Base-by-base conservation (phyloP, 2,888 invertebrate species). In the Erannis defoliaria region DNA sequence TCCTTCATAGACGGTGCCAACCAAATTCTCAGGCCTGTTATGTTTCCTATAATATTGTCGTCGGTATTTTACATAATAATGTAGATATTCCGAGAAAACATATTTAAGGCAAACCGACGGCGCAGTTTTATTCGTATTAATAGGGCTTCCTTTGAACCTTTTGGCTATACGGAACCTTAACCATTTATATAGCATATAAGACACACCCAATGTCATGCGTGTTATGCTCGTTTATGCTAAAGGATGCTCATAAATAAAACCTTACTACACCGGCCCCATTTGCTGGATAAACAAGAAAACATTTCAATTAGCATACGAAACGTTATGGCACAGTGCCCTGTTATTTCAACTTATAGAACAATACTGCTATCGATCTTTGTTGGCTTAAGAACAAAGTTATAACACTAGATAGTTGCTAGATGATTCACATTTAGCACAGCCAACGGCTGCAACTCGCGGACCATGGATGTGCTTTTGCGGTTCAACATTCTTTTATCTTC, bases 401-500 rank as follows among this genome's bases (percentile, higher is more conserved):
- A 74, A 64, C 66, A 73, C 74, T 78, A 74, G 75, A 70, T 71
- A 71, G 35, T 60, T 16, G 14, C 57, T 59, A 57, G 45, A 68
- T 71, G 72, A 75, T 68, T 71, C 75, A 73, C 72, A 60, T 58
- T 62, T 68, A 68, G 69, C 67, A 62, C 45, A 55, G 26, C 29
- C 57, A 55, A 16, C 35, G 43, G 37, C 19, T n/a, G 19, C 31
- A 16, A 21, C 18, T 48, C 21, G 35, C n/a, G n/a, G n/a, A n/a
- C n/a, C n/a, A n/a, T n/a, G n/a, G n/a, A n/a, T n/a, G n/a, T n/a
- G n/a, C 12, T 35, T 35, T 12, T 48, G 26, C 31, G 29, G 18
- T 31, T 18, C 6, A 12, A 31, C 18, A 46, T 46, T 46, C 31
- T 12, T 46, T 31, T 46, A 31, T 46, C 18, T 19, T 5, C 16